Conservation (phyloP, 2,797 vertebrate genomes). For the Neosalanx taihuensis region DNA sequence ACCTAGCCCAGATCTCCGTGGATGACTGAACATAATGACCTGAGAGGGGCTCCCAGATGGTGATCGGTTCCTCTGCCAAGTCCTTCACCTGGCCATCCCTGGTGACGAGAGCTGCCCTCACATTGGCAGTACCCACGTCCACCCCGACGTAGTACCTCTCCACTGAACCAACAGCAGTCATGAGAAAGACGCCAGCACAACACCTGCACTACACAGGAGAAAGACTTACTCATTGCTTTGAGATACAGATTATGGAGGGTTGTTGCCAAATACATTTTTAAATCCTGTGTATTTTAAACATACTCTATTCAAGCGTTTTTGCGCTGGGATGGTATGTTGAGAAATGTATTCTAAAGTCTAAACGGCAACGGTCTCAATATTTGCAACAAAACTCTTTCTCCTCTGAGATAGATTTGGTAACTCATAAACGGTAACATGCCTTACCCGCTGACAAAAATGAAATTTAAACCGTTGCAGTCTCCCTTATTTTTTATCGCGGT, state of each 20-base stretch:
- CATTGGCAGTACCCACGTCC: constrained; percentile 90
- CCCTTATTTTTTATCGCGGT: constrained; percentile 25
- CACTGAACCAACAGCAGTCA: constrained; percentile 31
- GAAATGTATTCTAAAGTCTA: too few species aligned
- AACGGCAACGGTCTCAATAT: not conserved
- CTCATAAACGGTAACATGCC: not conserved
- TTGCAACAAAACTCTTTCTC: not conserved
- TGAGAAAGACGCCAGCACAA: constrained; percentile 20
- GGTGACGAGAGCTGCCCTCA: constrained; percentile 88
- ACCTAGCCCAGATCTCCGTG: constrained; percentile 87
- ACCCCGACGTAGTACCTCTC: constrained; percentile 83
- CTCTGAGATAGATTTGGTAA: not conserved
- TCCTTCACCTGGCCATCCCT: constrained; percentile 68
- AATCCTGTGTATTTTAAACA: too few species aligned
- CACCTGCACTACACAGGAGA: not conserved
- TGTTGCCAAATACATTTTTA: not conserved
- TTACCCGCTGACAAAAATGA: not conserved
- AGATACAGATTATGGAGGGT: not conserved
- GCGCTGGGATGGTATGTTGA: too few species aligned
- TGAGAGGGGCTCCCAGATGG: constrained; percentile 81
- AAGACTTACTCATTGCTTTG: constrained; percentile 25
- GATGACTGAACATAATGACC: constrained; percentile 93
- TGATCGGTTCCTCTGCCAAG: constrained; percentile 79
- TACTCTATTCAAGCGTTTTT: too few species aligned
- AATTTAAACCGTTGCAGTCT: too few species aligned